phyloP scores from a whole-genome alignment of 1,140 invertebrate species.

The Meteorus sp. region DNA sequence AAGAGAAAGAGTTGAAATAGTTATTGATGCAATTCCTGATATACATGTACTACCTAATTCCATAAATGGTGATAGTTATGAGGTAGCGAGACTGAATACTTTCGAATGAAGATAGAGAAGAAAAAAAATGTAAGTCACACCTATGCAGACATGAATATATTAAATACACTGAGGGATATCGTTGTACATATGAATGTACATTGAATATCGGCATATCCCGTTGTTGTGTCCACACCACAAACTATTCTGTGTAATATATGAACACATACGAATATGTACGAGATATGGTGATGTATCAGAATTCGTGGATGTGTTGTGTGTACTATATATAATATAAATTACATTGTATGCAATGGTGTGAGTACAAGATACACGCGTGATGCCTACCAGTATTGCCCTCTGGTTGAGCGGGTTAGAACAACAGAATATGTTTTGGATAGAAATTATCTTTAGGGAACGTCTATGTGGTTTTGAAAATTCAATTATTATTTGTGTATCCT shows the following conservation, averaged over 20 bases:
- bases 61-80: no score
- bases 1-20: no score
- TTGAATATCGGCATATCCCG: neutral
- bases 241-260: no score
- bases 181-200: neutral
- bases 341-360: neutral
- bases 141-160: no score
- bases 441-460: neutral
- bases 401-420: conserved; percentile 18
- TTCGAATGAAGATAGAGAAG: no score
- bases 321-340: neutral
- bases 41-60: no score
- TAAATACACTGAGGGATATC: no score
- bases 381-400: conserved; percentile 6
- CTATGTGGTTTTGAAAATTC: neutral
- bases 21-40: no score
- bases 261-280: neutral
- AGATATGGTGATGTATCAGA: no score
- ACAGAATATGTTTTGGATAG: conserved; percentile 5
- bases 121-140: no score
- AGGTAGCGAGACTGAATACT: no score
- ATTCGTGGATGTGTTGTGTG: neutral
- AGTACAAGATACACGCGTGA: conserved; percentile 1
- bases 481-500: neutral
- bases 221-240: no score